phyloP scores from a whole-genome alignment of 2,888 invertebrate genomes.

The Drosophila percnosoma region DNA sequence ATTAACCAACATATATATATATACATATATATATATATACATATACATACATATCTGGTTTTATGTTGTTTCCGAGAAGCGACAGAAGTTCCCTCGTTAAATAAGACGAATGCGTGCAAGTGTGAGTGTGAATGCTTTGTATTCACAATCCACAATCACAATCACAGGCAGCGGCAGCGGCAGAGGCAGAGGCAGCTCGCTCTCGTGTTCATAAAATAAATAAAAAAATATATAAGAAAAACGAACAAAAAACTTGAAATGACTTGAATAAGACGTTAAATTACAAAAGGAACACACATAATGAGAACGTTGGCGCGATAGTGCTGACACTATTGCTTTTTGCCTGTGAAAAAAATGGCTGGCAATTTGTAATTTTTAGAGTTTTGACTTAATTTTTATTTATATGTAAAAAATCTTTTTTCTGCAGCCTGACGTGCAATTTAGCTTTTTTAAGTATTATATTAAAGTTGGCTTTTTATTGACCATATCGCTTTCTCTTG shows the following conservation, averaged over 20 bases:
- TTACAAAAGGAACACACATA: conserved; percentile 70
- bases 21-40: conserved; percentile 1
- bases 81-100: conserved; percentile 66
- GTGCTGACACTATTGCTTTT: conserved; percentile 43
- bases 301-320: conserved; percentile 44
- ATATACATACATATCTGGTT: conserved; percentile 56
- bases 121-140: conserved; percentile 46
- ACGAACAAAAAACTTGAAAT: conserved; percentile 46
- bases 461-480: not conserved
- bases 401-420: not conserved
- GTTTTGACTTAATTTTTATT: not conserved
- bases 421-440: not conserved
- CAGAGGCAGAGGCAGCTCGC: conserved; percentile 1
- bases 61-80: conserved; percentile 69
- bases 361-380: not conserved
- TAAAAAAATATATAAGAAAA: conserved; percentile 14
- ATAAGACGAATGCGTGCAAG: conserved; percentile 55
- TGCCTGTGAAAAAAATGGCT: not conserved
- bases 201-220: conserved; percentile 4
- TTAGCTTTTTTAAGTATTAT: not conserved
- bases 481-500: not conserved
- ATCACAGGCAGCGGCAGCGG: conserved; percentile 10
- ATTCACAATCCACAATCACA: conserved; percentile 34
- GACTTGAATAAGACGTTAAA: conserved; percentile 78
- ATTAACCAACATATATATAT: not conserved